These are phyloP conservation scores for Stictonetta naevosa DNA, from an alignment of 2,113 vertebrate genomes.

Conservation along the genomic window DNA sequence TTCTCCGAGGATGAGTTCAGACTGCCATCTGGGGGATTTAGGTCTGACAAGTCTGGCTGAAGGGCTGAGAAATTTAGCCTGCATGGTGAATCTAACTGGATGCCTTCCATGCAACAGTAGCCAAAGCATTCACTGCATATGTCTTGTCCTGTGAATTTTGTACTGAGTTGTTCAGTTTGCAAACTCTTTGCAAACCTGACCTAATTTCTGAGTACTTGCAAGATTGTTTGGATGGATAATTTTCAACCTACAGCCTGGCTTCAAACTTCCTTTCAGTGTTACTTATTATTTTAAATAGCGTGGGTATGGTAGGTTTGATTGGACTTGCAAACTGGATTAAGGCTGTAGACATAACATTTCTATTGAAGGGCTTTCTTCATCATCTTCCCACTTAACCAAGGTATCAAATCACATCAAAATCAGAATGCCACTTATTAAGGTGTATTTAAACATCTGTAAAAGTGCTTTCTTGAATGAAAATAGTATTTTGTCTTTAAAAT, in stretches of 20 bases:
- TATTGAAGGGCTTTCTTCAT: not conserved
- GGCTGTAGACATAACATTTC: not conserved
- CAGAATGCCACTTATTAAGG: not conserved
- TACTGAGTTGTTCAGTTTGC: not conserved
- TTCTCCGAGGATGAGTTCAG: slow-evolving; percentile 20
- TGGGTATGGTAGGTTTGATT: not conserved
- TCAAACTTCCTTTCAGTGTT: not conserved
- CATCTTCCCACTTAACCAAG: not conserved
- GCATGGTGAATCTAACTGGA: not conserved
- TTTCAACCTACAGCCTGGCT: not conserved
- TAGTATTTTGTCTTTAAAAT: not conserved
- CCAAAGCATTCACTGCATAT: not conserved
- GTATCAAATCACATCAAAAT: not conserved
- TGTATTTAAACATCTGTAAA: not conserved
- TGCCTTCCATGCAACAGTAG: not conserved
- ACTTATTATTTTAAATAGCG: not conserved
- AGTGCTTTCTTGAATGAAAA: not conserved
- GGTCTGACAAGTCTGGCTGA: not conserved
- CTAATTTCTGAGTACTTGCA: not conserved
- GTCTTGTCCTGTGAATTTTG: not conserved
- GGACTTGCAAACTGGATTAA: not conserved
- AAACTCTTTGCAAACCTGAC: not conserved
- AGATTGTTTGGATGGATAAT: not conserved
- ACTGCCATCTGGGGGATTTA: slow-evolving; percentile 40
- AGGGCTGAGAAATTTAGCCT: not conserved